phyloP scores from a whole-genome alignment of 2,797 vertebrate species.

The Trichosurus vulpecula region DNA sequence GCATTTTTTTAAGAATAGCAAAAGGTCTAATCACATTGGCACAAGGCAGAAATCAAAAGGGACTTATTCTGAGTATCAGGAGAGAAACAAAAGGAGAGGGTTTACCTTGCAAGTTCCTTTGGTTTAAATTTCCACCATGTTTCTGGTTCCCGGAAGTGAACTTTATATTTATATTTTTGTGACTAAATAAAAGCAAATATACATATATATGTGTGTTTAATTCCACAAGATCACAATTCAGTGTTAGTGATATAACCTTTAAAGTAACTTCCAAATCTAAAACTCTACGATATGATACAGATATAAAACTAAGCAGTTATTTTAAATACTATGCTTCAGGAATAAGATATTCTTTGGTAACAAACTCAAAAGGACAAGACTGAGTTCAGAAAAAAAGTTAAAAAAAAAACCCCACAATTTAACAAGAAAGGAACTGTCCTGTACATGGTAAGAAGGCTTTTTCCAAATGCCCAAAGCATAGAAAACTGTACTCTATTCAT shows the following conservation, averaged over 20 bases:
- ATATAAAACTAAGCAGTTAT: not conserved
- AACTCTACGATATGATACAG: not conserved
- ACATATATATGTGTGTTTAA: constrained; percentile 50
- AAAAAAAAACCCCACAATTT: not conserved
- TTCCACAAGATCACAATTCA: constrained; percentile 47
- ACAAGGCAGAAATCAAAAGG: constrained; percentile 23
- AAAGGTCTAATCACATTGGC: constrained; percentile 41
- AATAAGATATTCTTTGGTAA: not conserved
- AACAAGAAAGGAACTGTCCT: not conserved
- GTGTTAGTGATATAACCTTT: not conserved
- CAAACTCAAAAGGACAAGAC: not conserved
- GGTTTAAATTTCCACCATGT: constrained; percentile 98
- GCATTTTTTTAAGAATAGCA: constrained; percentile 36
- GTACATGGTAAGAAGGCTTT: not conserved
- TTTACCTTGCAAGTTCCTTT: constrained; percentile 95
- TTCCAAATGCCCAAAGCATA: constrained; percentile 6
- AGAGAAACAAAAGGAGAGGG: constrained; percentile 47
- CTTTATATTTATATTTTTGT: constrained; percentile 92
- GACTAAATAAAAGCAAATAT: constrained; percentile 87
- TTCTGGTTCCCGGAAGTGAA: constrained; percentile 95
- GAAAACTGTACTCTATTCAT: constrained; percentile 13
- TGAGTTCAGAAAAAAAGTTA: not conserved
- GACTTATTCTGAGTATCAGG: not conserved
- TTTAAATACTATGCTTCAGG: not conserved
- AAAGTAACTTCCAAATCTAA: not conserved